Evolutionary conservation across 2,797 vertebrate genomes (phyloP).

Genomic region (Rhabdomys pumilio): DNA sequence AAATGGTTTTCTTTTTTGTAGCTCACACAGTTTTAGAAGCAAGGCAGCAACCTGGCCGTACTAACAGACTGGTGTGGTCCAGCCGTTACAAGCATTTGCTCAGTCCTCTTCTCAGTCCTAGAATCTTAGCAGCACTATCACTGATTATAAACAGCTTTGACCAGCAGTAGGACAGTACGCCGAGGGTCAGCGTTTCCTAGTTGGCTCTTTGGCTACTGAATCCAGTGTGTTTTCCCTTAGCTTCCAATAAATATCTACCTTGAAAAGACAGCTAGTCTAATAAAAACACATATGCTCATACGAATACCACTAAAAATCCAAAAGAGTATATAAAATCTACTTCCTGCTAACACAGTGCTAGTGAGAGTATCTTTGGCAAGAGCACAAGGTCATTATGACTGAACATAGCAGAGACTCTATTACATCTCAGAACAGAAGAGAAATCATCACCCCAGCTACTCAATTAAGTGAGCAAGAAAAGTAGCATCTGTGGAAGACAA

Average conservation of each 20-base stretch:
- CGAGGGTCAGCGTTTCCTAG: not conserved
- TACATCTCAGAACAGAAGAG: not conserved
- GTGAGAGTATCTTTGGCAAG: not conserved
- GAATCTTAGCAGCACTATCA: not conserved
- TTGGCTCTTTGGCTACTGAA: not conserved
- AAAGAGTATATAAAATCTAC: not conserved
- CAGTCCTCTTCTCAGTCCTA: not conserved
- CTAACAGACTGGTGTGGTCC: not conserved
- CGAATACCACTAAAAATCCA: not conserved
- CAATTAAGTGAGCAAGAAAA: not conserved
- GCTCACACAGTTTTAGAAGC: not conserved
- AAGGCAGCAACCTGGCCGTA: not conserved
- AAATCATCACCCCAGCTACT: not conserved
- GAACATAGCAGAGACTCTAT: not conserved
- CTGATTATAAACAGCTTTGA: not conserved
- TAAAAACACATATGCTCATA: not conserved
- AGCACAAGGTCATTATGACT: not conserved
- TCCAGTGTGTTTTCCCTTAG: not conserved
- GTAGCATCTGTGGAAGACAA: not conserved
- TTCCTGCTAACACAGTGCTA: not conserved
- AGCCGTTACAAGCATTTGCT: not conserved
- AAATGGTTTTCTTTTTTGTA: not conserved
- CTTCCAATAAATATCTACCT: not conserved
- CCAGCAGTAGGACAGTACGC: accelerated
- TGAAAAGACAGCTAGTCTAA: not conserved